A percentile compares a stretch with the other conserved stretches of the same genome.
These are phyloP conservation scores for Camelus bactrianus DNA, from an alignment of 2,113 vertebrate species.

Conservation along the genomic window DNA sequence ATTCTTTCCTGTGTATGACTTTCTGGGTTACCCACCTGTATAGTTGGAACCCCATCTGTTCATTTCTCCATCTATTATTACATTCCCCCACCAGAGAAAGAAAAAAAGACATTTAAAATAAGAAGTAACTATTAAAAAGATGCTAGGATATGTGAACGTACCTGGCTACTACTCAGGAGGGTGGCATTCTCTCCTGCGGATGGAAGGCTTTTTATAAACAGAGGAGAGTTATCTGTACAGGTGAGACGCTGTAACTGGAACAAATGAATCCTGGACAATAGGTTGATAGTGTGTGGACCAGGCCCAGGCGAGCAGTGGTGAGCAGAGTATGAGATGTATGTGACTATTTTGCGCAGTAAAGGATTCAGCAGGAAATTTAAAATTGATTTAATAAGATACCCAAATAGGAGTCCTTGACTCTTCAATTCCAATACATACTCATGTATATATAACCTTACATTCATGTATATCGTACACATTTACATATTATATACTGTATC, in stretches of 20 bases:
- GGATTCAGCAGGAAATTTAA: not conserved
- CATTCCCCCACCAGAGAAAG: not conserved
- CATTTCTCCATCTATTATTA: not conserved
- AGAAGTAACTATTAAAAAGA: not conserved
- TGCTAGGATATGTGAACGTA: not conserved
- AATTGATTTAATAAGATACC: not conserved
- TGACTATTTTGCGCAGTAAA: not conserved
- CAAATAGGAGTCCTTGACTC: not conserved
- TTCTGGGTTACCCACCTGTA: not conserved
- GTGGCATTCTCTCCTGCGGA: not conserved
- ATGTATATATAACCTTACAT: not conserved
- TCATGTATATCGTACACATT: not conserved
- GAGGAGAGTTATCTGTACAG: too few species aligned
- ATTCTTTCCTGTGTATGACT: not conserved
- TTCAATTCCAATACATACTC: not conserved
- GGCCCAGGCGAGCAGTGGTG: too few species aligned
- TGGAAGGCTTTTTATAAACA: not conserved
- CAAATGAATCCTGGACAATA: too few species aligned
- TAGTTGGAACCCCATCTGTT: not conserved
- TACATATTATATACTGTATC: not conserved
- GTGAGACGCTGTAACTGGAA: not conserved
- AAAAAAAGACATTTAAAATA: not conserved
- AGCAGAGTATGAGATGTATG: not conserved
- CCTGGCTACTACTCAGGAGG: not conserved
- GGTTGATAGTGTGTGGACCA: not conserved